Conservation (phyloP, 2,113 vertebrate species). For the Periophthalmodon schlosseri region DNA sequence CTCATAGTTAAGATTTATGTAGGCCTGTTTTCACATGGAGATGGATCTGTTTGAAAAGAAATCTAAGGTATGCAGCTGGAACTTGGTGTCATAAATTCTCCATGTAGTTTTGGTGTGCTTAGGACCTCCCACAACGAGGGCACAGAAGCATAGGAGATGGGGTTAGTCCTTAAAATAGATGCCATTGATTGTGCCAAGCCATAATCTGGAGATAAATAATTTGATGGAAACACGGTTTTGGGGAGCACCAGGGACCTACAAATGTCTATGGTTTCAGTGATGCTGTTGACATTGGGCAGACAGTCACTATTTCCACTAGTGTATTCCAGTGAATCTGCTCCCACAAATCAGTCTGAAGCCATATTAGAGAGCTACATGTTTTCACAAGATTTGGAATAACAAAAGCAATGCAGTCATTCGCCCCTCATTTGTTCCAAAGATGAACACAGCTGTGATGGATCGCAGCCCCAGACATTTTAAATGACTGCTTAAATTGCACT, state of each 20-base stretch:
- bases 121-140: conserved; percentile 67
- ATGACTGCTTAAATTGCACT: conserved; percentile 2
- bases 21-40: conserved; percentile 37
- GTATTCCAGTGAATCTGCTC: conserved; percentile 12
- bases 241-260: conserved; percentile 19
- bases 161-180: conserved; percentile 30
- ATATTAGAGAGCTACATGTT: conserved; percentile 30
- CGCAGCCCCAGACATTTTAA: background rate
- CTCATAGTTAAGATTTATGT: conserved; percentile 60
- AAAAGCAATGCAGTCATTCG: conserved; percentile 8
- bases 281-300: conserved; percentile 22
- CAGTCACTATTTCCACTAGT: conserved; percentile 29
- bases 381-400: conserved; percentile 22
- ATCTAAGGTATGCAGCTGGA: conserved; percentile 68
- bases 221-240: conserved; percentile 43
- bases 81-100: conserved; percentile 66
- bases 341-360: conserved; percentile 35
- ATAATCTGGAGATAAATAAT: conserved; percentile 53
- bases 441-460: conserved; percentile 2
- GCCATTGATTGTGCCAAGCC: conserved; percentile 35
- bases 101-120: conserved; percentile 44
- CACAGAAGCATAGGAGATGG: conserved; percentile 23
- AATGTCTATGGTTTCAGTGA: conserved; percentile 20
- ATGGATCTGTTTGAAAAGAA: conserved; percentile 66
- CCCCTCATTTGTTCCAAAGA: conserved; percentile 9